These are phyloP conservation scores for Maccullochella peelii DNA, from an alignment of 2,113 vertebrate genomes.

Conservation along the genomic window DNA sequence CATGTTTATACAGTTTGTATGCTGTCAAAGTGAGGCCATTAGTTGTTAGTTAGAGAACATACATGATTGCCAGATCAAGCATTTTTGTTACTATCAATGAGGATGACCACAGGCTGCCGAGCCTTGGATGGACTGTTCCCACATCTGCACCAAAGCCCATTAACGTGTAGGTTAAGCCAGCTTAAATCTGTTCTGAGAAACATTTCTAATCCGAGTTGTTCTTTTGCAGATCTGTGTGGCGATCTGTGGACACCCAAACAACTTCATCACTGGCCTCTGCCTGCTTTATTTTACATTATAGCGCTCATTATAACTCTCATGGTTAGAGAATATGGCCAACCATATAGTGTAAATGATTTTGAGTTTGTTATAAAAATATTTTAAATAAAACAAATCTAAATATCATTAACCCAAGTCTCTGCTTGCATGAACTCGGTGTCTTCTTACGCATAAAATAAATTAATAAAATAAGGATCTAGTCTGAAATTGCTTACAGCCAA, in stretches of 20 bases:
- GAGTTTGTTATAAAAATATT: neutral
- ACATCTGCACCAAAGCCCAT: conserved; percentile 62
- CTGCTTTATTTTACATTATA: neutral
- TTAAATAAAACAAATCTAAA: neutral
- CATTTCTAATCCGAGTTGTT: conserved; percentile 36
- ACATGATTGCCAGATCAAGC: no score
- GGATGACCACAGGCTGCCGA: neutral
- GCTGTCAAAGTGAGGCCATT: no score
- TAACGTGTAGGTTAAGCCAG: conserved; percentile 50
- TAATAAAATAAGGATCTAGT: neutral
- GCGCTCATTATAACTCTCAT: neutral
- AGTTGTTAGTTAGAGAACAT: neutral
- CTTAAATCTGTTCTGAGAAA: conserved; percentile 40
- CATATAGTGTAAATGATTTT: no score
- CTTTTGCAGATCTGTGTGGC: neutral
- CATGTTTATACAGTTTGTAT: neutral
- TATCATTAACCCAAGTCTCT: neutral
- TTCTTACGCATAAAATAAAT: neutral
- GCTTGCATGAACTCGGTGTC: neutral
- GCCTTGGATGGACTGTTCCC: neutral
- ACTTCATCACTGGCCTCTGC: neutral
- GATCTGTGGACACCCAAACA: neutral
- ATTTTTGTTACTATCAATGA: neutral
- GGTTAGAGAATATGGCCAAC: neutral
- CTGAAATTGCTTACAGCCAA: neutral